phyloP scores from a whole-genome alignment of 2,113 vertebrate genomes.

The Melanerpes aurifrons region DNA sequence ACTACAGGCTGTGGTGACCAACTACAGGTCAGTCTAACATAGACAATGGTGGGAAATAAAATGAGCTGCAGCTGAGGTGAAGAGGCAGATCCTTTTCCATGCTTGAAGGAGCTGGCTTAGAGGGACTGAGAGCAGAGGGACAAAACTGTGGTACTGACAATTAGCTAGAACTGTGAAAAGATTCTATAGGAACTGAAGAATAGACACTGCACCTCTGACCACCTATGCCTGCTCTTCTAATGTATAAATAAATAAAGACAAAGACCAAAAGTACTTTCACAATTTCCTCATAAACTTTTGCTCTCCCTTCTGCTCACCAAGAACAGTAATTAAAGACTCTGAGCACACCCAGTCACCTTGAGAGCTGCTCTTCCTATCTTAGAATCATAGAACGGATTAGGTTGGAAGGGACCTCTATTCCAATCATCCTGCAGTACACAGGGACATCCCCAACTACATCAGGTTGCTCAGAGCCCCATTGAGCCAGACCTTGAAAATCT shows the following conservation, averaged over 20 bases:
- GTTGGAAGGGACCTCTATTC: no score
- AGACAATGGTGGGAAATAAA: neutral
- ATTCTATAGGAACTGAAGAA: neutral
- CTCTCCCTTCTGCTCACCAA: neutral
- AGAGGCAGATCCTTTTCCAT: neutral
- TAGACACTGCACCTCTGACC: neutral
- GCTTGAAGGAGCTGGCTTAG: neutral
- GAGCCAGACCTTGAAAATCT: no score
- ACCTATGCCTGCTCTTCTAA: neutral
- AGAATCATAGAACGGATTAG: no score
- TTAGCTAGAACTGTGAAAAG: neutral
- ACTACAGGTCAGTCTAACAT: neutral
- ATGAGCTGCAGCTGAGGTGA: conserved; percentile 7
- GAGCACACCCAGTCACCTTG: neutral
- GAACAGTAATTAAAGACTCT: neutral
- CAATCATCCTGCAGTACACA: no score
- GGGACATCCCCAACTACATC: no score
- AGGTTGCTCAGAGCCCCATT: no score
- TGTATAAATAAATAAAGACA: neutral
- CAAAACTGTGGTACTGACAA: neutral
- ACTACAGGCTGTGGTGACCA: neutral
- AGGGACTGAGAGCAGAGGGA: neutral
- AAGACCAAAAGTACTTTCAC: neutral
- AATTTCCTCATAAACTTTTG: neutral
- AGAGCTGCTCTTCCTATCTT: neutral